Percentiles rank a stretch among this genome's conserved stretches.
Evolutionary conservation across 1,140 invertebrate genomes (phyloP).

Genomic region (Goniozus legneri): DNA sequence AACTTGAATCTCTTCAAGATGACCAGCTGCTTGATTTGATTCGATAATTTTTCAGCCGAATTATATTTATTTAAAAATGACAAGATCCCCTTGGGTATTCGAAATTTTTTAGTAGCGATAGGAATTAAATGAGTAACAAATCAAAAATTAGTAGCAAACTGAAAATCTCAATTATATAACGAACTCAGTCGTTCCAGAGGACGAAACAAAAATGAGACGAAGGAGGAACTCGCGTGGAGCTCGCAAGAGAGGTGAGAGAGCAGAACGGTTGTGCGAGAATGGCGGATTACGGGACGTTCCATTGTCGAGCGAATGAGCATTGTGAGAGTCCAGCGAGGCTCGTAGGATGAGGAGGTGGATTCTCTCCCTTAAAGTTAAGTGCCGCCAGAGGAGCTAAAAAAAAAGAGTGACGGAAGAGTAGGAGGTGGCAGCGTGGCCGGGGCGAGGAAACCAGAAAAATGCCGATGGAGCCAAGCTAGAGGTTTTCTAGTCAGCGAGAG

Average conservation of each 20-base stretch:
- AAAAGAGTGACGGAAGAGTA: slow-evolving; percentile 2
- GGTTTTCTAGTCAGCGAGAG: slow-evolving; percentile 19
- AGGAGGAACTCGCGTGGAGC: slow-evolving; percentile 3
- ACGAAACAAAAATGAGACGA: too few relatives aligned
- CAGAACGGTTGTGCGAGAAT: not conserved
- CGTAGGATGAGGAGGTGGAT: slow-evolving; percentile 25
- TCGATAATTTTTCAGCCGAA: too few relatives aligned
- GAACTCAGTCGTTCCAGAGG: too few relatives aligned
- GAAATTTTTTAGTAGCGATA: too few relatives aligned
- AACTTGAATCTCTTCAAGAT: too few relatives aligned
- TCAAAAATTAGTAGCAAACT: too few relatives aligned
- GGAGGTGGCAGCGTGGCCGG: not conserved
- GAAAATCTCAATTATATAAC: too few relatives aligned
- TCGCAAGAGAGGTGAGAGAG: not conserved
- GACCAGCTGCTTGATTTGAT: too few relatives aligned
- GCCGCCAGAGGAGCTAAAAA: slow-evolving; percentile 24
- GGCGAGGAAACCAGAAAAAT: not conserved
- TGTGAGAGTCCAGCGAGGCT: too few relatives aligned
- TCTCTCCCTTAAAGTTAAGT: slow-evolving; percentile 39
- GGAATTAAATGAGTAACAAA: too few relatives aligned
- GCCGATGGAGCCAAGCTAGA: slow-evolving; percentile 12
- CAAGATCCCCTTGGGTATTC: too few relatives aligned
- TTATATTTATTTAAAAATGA: too few relatives aligned
- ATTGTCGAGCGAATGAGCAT: slow-evolving; percentile 13
- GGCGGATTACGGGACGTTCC: slow-evolving; percentile 14